Evolutionary conservation across 2,113 vertebrate genomes (phyloP).

Genomic region (Neotragus moschatus): DNA sequence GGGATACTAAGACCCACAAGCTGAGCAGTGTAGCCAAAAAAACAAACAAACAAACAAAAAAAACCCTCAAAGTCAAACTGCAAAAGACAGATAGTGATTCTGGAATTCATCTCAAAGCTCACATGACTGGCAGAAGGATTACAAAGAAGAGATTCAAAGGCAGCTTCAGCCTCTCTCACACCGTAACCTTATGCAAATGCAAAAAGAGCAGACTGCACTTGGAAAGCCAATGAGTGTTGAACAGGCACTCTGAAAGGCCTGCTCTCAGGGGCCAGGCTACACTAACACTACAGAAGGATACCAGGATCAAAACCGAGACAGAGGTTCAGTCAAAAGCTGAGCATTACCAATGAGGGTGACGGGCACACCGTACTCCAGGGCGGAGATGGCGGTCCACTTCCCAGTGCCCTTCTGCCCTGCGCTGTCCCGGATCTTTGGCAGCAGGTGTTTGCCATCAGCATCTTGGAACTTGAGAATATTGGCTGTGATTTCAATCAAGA

Average conservation of each 20-base stretch:
- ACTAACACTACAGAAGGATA: too few relatives aligned
- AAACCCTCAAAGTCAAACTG: background rate
- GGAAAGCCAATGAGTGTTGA: too few relatives aligned
- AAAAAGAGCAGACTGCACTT: background rate
- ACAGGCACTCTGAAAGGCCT: too few relatives aligned
- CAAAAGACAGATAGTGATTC: background rate
- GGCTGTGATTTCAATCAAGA: constrained; percentile 98
- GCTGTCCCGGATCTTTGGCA: constrained; percentile 95
- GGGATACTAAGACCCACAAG: background rate
- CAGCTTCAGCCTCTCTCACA: background rate
- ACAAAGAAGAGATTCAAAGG: background rate
- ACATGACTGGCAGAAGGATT: background rate
- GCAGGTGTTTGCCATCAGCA: constrained; percentile 85
- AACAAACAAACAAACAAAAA: too few relatives aligned
- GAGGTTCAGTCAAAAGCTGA: fast-evolving
- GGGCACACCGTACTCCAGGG: constrained; percentile 93
- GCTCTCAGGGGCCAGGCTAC: too few relatives aligned
- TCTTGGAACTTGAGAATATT: constrained; percentile 93
- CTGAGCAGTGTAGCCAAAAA: background rate
- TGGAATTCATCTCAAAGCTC: too few relatives aligned
- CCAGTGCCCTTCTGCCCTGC: constrained; percentile 98
- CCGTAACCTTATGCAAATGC: background rate
- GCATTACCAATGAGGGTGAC: constrained; percentile 95
- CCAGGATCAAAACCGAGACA: fast-evolving
- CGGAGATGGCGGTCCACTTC: constrained; percentile 97